These are phyloP conservation scores for Bombus confusus DNA, from an alignment of 1,140 invertebrate genomes.

Conservation along the genomic window DNA sequence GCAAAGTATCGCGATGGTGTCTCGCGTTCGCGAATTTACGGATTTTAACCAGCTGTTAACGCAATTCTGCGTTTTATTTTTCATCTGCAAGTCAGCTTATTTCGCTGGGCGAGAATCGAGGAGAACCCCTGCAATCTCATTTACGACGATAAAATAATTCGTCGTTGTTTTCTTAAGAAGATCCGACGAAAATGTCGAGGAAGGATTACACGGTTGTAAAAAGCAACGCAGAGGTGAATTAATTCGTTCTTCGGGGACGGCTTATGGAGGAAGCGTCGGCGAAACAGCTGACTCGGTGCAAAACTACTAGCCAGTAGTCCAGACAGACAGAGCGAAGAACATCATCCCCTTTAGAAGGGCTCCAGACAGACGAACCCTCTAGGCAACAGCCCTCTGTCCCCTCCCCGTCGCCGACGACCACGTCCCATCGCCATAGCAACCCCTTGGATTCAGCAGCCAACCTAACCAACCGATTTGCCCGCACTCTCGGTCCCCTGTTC, in stretches of 20 bases:
- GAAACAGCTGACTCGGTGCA: conserved; percentile 44
- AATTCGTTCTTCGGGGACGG: background rate
- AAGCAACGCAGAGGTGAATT: background rate
- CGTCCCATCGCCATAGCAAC: conserved; percentile 76
- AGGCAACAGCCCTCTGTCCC: conserved; percentile 46
- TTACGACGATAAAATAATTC: background rate
- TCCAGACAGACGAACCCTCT: conserved; percentile 72
- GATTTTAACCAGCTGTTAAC: conserved; percentile 2
- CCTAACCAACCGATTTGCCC: conserved; percentile 65
- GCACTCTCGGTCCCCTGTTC: conserved; percentile 15
- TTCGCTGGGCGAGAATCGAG: background rate
- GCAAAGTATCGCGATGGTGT: too few relatives aligned
- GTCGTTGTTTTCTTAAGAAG: background rate
- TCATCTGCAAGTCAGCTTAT: background rate
- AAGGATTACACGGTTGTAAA: background rate
- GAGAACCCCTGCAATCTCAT: background rate
- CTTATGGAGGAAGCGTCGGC: background rate
- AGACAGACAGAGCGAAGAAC: conserved; percentile 57
- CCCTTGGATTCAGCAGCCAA: conserved; percentile 68
- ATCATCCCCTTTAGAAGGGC: conserved; percentile 71
- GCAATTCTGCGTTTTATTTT: too few relatives aligned
- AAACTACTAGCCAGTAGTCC: conserved; percentile 1
- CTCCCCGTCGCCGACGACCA: conserved; percentile 40
- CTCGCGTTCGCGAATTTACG: background rate
- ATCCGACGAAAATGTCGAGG: background rate